phyloP scores from a whole-genome alignment of 2,113 vertebrate species.

The chimpanzee (Pan troglodytes) region DNA sequence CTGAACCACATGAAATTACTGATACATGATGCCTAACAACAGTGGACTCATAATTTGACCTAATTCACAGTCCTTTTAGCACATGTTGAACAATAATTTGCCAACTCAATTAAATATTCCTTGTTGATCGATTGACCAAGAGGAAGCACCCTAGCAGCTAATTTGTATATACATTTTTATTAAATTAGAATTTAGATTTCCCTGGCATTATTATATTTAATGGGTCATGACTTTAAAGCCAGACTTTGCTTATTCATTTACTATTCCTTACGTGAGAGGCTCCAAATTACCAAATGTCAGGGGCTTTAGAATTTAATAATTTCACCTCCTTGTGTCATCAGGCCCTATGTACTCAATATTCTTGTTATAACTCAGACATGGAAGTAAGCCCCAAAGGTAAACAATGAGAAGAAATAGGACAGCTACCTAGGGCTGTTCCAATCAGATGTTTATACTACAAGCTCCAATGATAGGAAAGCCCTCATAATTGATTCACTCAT shows the following conservation, averaged over 20 bases:
- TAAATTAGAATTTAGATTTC: not conserved
- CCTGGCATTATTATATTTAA: slow-evolving; percentile 46
- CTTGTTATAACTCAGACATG: not conserved
- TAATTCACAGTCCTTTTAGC: not conserved
- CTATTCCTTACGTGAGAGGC: not conserved
- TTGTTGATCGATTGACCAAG: slow-evolving; percentile 33
- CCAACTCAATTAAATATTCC: slow-evolving; percentile 24
- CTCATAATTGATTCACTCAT: fast-evolving
- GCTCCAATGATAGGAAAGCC: not conserved
- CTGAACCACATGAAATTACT: not conserved
- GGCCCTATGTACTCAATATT: not conserved
- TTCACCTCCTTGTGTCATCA: not conserved
- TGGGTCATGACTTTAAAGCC: slow-evolving; percentile 29
- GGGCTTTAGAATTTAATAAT: slow-evolving; percentile 33
- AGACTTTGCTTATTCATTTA: slow-evolving; percentile 35
- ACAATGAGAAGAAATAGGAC: not conserved
- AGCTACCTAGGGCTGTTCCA: fast-evolving
- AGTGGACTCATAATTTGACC: not conserved
- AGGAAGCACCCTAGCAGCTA: not conserved
- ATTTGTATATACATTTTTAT: slow-evolving; percentile 40
- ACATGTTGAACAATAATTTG: slow-evolving; percentile 18
- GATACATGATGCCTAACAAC: not conserved
- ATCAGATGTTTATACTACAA: not conserved
- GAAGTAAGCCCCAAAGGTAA: not conserved
- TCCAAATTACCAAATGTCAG: slow-evolving; percentile 9